Percentiles rank a stretch among this genome's conserved stretches.
Conservation (phyloP, 2,113 vertebrate species). For the Dromaius novaehollandiae region DNA sequence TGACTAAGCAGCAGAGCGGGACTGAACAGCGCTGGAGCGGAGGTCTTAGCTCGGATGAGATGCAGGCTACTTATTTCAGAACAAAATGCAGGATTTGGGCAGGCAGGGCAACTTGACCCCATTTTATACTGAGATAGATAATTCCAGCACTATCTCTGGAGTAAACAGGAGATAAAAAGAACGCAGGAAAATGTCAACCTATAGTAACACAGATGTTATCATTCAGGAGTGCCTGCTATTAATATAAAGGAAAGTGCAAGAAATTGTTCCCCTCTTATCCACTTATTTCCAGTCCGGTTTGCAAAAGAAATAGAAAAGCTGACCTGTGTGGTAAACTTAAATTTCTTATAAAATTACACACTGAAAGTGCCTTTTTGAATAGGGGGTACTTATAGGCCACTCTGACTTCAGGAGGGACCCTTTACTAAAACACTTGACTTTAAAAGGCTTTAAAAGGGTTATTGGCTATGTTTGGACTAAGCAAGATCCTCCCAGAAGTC, state of each 20-base stretch:
- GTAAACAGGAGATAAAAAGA: constrained; percentile 26
- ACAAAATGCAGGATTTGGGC: neutral
- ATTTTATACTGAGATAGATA: neutral
- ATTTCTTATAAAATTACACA: neutral
- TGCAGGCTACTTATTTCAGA: neutral
- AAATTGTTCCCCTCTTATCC: constrained; percentile 9
- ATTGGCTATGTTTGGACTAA: neutral
- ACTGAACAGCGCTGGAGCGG: rapidly evolving
- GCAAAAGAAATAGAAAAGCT: neutral
- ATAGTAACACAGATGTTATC: neutral
- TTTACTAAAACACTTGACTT: neutral
- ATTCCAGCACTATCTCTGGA: neutral
- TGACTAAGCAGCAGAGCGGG: neutral
- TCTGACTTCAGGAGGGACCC: neutral
- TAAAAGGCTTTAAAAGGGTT: neutral
- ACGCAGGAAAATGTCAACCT: neutral
- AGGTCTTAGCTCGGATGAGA: neutral
- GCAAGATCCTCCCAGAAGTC: neutral
- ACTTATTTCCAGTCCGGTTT: neutral
- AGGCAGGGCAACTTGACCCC: neutral
- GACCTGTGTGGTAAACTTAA: neutral
- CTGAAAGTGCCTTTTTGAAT: neutral
- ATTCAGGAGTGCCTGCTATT: neutral
- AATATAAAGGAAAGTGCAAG: neutral
- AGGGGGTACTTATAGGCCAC: neutral